Percentiles rank a stretch among this genome's conserved stretches.
phyloP scores from a whole-genome alignment of 2,113 vertebrate species.

The Pelecanus crispus region DNA sequence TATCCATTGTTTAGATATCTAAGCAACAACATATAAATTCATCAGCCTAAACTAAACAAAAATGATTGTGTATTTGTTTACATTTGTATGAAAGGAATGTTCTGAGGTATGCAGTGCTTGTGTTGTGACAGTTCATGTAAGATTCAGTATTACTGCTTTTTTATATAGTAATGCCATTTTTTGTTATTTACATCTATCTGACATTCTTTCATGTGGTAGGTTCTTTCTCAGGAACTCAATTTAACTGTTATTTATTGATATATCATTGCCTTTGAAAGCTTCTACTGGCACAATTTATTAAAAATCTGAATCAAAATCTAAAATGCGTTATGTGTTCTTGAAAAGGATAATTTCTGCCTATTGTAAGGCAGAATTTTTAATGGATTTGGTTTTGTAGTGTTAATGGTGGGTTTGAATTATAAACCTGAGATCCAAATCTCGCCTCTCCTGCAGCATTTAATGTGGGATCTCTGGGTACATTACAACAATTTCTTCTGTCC shows the following conservation, averaged over 20 bases:
- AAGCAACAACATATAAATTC: conserved; percentile 68
- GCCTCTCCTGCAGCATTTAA: neutral
- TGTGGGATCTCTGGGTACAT: neutral
- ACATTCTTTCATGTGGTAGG: conserved; percentile 77
- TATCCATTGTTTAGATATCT: conserved; percentile 72
- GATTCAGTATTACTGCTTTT: conserved; percentile 85
- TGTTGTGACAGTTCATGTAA: conserved; percentile 89
- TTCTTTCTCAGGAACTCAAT: conserved; percentile 85
- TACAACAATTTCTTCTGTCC: neutral
- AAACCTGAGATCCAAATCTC: neutral
- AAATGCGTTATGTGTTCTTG: neutral
- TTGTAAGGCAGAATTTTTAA: neutral
- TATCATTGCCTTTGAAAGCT: conserved; percentile 83
- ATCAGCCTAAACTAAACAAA: conserved; percentile 67
- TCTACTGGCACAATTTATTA: conserved; percentile 83
- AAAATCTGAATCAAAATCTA: conserved; percentile 61
- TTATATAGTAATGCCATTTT: conserved; percentile 70
- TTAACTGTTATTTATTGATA: conserved; percentile 87
- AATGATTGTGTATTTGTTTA: conserved; percentile 85
- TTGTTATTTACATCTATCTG: conserved; percentile 75
- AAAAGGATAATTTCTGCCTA: neutral
- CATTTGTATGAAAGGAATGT: conserved; percentile 87
- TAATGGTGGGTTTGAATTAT: neutral
- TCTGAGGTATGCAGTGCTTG: conserved; percentile 84
- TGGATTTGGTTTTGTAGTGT: neutral